Base-by-base conservation (phyloP, 2,113 vertebrate species). In the Oxyruncus cristatus region DNA sequence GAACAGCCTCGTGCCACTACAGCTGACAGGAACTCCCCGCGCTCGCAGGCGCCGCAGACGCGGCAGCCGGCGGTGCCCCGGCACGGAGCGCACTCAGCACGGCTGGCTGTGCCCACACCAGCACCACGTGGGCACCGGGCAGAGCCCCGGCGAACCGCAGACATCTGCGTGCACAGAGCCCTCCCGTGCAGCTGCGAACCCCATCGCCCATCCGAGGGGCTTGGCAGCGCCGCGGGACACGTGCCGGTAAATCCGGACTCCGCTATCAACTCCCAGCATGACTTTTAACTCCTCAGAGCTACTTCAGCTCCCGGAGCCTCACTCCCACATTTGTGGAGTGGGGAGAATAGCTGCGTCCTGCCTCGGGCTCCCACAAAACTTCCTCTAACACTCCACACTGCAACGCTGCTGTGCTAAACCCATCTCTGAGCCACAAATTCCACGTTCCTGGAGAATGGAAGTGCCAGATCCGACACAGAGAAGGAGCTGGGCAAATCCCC, bases 221-320 rank as follows among this genome's bases (percentile, higher is more conserved):
- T 22, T 39, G 89, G 79, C 28, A 6, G 17, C 3, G 21, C 59
- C 1, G 5, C 3, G 28, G 32, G 58, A 32, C 14, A 3, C 13
- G 5, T 5, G 46, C 22, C 0, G 1, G 46, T 22, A 55, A 82
- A 88, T 47, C 44, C 19, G 4, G 58, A 46, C 62, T 52, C 62
- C 1, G 6, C 67, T 27, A 50, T 17, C 1, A 0, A 16, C 24
- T 71, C 78, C 28, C 62, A 0, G 1, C 0, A 9, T 0, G 9
- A 67, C 33, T 92, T 59, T 19, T 15, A 79, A 33, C 37, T 73
- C 75, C 63, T 24, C 37, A 1, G 67, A 89, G 47, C 39, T 23
- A 1, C 33, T 50, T 27, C 30, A 20, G 68, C 61, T 84, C 56
- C 9, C 7, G 0, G 8, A 74, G 72, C 26, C 13, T 72, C 62